A percentile compares a stretch with the other conserved stretches of the same genome.
These are phyloP conservation scores for Euglossa dilemma DNA, from an alignment of 1,140 invertebrate species.

Conservation along the genomic window DNA sequence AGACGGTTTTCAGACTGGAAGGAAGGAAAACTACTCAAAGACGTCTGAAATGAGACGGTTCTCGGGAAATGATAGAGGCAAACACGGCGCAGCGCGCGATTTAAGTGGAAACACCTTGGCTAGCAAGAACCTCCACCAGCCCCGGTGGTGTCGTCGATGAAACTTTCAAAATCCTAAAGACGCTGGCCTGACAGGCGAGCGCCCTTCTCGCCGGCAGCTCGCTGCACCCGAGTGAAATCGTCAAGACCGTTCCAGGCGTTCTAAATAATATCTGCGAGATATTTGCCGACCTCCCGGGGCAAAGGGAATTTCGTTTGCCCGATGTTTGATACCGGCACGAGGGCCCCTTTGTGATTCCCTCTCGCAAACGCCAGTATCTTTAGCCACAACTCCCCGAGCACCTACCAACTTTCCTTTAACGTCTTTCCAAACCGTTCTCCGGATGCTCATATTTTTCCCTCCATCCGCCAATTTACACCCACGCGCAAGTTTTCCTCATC, in stretches of 20 bases:
- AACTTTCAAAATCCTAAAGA: conserved; percentile 38
- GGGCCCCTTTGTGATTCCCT: neutral
- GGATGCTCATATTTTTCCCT: too few relatives aligned
- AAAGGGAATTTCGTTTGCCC: conserved; percentile 4
- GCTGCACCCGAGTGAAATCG: neutral
- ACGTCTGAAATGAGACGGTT: conserved; percentile 50
- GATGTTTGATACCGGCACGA: neutral
- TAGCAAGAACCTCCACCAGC: neutral
- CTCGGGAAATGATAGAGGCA: conserved; percentile 39
- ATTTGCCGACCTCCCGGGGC: neutral
- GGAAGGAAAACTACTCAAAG: conserved; percentile 53
- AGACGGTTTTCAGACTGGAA: conserved; percentile 44
- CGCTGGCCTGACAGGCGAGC: too few relatives aligned
- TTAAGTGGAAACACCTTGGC: conserved; percentile 30
- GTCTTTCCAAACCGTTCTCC: too few relatives aligned
- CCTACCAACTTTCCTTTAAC: neutral
- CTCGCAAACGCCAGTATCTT: neutral
- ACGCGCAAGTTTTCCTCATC: too few relatives aligned
- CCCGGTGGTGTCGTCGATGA: conserved; percentile 17
- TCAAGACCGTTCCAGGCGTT: neutral
- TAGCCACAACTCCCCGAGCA: neutral
- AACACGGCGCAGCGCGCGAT: conserved; percentile 29
- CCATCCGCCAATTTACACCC: too few relatives aligned
- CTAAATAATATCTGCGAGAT: conserved; percentile 22
- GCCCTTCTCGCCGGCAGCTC: neutral